Evolutionary conservation across 2,797 vertebrate species (phyloP).

Genomic region (Pipistrellus kuhlii): DNA sequence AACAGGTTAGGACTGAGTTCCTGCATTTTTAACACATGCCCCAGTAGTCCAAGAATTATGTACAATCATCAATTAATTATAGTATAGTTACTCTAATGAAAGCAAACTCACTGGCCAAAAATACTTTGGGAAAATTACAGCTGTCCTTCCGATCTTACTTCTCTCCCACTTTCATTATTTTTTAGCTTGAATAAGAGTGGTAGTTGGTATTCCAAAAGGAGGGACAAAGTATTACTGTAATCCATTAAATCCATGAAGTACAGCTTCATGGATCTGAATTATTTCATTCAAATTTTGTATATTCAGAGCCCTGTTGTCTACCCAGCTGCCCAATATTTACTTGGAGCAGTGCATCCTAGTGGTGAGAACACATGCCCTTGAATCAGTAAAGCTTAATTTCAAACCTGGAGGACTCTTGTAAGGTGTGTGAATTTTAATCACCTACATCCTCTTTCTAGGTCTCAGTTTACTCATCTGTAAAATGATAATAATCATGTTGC

Average conservation of each 20-base stretch:
- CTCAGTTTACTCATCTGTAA: neutral
- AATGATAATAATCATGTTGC: neutral
- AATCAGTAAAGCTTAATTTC: neutral
- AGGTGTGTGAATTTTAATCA: neutral
- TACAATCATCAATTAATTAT: neutral
- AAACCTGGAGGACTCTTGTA: neutral
- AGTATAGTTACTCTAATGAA: neutral
- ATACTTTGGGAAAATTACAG: constrained; percentile 24
- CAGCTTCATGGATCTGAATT: neutral
- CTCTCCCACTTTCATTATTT: neutral
- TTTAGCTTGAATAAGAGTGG: neutral
- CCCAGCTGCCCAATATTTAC: neutral
- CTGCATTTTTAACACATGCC: neutral
- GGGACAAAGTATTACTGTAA: neutral
- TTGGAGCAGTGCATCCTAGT: neutral
- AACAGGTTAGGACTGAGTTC: neutral
- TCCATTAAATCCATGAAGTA: neutral
- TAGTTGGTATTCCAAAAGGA: neutral
- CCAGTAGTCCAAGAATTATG: neutral
- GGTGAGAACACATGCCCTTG: neutral
- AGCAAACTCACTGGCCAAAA: neutral
- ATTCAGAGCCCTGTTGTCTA: neutral
- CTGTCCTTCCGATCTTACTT: neutral
- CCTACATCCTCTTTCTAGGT: neutral
- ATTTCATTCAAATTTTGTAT: neutral